Base-by-base conservation (phyloP, 1,140 invertebrate species). In the Archivesica marissinica region DNA sequence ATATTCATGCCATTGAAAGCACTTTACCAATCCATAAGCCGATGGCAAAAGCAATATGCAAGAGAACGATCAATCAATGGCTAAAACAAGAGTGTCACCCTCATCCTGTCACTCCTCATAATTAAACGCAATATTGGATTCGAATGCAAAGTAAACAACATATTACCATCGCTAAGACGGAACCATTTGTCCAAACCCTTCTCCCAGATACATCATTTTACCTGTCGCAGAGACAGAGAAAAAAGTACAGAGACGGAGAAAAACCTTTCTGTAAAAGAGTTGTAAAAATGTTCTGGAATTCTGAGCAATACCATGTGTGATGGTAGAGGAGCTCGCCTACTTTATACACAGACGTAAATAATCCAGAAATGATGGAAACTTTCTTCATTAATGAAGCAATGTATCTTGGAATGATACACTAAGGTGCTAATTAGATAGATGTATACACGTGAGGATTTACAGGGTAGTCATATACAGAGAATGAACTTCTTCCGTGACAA, bases 61-160 rank as follows among this genome's bases (percentile, higher is more conserved):
- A 70, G 61, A 52, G 44, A 4, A 33, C 64, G 0, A 81, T 81
- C 78, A 52, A 81, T 81, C 78, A 81, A 30, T 50, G 13, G 44
- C 38, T 81, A 81, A 81, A 81, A 81, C 78, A 81, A 81, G 78
- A 38, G 7, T 70, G 78, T 81, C 78, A 81, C 33, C n/a, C 15
- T 47, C 44, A 70, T 70, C 78, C 66, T 68, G 38, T 25, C 28
- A 3, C 3, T 33, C 33, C 39, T 70, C 47, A 64, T 81, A 81
- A 81, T 81, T 68, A 81, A 81, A 70, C 61, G 28, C 44, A 70
- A 52, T 70, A 41, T 61, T 81, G 66, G 78, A 70, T 41, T 52
- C 35, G 50, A 81, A 81, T 70, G 33, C 61, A 81, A 81, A 70
- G 59, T 81, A 81, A 81, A 81, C 78, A 81, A 81, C 25, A 33